Evolutionary conservation across 2,113 vertebrate genomes (phyloP).

Genomic region (Chrysochloris asiatica): DNA sequence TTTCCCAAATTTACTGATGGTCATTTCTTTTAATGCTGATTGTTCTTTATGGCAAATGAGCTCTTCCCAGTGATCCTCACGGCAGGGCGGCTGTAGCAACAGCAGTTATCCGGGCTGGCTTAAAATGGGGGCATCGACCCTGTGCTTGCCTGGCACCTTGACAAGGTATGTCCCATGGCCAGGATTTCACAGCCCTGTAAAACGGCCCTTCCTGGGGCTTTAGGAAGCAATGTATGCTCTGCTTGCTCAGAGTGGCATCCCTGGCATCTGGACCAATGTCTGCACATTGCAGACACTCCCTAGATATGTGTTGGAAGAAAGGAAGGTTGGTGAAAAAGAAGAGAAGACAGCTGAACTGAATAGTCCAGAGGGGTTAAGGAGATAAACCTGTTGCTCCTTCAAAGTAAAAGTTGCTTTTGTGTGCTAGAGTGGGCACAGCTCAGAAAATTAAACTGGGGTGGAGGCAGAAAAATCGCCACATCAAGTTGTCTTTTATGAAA

Average conservation of each 20-base stretch:
- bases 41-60: slow-evolving; percentile 76
- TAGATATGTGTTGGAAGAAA: neutral
- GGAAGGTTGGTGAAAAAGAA: neutral
- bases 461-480: neutral
- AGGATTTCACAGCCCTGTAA: neutral
- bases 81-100: neutral
- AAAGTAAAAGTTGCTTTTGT: neutral
- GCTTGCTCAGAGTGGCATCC: neutral
- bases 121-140: neutral
- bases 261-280: too few relatives aligned
- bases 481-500: neutral
- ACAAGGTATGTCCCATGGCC: neutral
- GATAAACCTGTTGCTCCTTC: neutral
- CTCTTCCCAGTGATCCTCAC: slow-evolving; percentile 24
- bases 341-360: neutral
- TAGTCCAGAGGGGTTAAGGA: rapidly evolving
- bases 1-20: slow-evolving; percentile 78
- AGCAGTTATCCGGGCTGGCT: slow-evolving; percentile 42
- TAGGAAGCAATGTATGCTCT: neutral
- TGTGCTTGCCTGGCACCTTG: slow-evolving; percentile 46
- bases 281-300: neutral
- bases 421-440: neutral
- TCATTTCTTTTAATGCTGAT: slow-evolving; percentile 76
- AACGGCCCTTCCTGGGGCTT: neutral
- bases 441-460: neutral